A percentile compares a stretch with the other conserved stretches of the same genome.
Conservation (phyloP, 2,113 vertebrate species). For the Microtus pennsylvanicus region DNA sequence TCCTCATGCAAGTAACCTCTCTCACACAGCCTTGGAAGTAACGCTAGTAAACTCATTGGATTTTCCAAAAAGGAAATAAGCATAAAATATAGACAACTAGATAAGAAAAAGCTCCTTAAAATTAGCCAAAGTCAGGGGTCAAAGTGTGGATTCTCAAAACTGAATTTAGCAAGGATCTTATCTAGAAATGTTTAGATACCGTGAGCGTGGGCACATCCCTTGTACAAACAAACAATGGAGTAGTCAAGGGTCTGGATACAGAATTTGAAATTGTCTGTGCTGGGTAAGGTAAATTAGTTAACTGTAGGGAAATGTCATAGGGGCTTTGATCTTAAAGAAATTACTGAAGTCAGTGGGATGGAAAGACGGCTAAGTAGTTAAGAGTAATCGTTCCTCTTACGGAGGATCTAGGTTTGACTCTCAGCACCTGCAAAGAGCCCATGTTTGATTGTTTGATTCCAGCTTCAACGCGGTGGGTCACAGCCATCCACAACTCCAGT, state of each 20-base stretch:
- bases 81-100: neutral
- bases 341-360: neutral
- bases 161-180: neutral
- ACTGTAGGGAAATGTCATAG: neutral
- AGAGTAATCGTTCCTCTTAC: neutral
- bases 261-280: neutral
- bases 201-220: neutral
- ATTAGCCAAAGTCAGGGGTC: neutral
- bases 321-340: conserved; percentile 28
- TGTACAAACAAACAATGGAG: neutral
- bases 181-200: conserved; percentile 29
- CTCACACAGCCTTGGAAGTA: neutral
- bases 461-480: neutral
- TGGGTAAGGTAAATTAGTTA: neutral
- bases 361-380: neutral
- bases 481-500: neutral
- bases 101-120: neutral
- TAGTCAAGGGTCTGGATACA: neutral
- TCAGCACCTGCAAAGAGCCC: neutral
- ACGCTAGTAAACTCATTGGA: neutral
- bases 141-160: conserved; percentile 8
- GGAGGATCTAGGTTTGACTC: neutral
- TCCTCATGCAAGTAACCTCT: neutral
- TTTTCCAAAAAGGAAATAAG: no score
- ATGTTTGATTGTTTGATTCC: neutral